Base-by-base conservation (phyloP, 2,113 vertebrate genomes). In the Dicrurus megarhynchus region DNA sequence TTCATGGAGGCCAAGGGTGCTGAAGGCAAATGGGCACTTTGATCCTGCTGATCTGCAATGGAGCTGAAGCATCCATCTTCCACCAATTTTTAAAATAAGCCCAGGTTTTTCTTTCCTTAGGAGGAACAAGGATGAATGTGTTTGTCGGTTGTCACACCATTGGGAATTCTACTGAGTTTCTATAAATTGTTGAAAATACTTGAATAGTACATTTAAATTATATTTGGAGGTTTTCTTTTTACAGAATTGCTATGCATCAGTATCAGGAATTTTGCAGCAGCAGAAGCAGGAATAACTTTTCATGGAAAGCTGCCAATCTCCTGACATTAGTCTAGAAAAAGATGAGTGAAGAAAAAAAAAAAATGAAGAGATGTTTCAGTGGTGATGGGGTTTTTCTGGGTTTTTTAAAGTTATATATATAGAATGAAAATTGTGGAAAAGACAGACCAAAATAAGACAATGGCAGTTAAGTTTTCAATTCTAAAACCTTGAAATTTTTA, bases 261-360 rank as follows among this genome's bases (percentile, higher is more conserved):
- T 73, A 67, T 75, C 22, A 80, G 42, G 30, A 83, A 42, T 67
- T 93, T 71, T 90, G 33, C 55, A 65, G 63, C 23, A 84, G 39
- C 26, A 89, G 68, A 84, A 95, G 35, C 0, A 1, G 20, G 46
- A 89, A 85, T 35, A 87, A 23, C 4, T 91, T 87, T 81, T 65
- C 35, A 75, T 73, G 84, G 79, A 94, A 85, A 91, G 76, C 64
- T 94, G 65, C 53, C 87, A 89, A 28, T 52, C 23, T 94, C 63
- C 76, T 87, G 67, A 55, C 26, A 81, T 26, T 2, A 46, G 28
- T 95, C n/a, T 42, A 92, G 69, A 77, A 57, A 96, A 88, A 73
- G 53, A 90, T 67, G 35, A 96, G 53, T 35, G 61, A 88, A 89
- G 39, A 21, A 71, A 91, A 75, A 21, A 71, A 91, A 75, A 89